Conservation (phyloP, 2,888 invertebrate genomes). For the Habrosyne pyritoides region DNA sequence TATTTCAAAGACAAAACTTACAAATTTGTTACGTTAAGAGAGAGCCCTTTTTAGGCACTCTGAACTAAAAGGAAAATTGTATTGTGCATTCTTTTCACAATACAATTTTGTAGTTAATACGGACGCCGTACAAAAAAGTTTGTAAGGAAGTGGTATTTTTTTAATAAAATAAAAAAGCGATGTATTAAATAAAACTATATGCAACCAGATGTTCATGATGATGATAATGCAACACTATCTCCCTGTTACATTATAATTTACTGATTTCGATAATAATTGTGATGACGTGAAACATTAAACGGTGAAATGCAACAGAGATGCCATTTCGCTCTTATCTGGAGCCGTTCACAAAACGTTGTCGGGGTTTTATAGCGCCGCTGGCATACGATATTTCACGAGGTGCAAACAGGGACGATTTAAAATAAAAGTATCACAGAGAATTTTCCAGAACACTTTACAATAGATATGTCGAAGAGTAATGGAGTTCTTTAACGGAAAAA, state of each 20-base stretch:
- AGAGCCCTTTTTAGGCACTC: too few species aligned
- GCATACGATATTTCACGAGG: slow-evolving; percentile 34
- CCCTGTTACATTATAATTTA: background rate
- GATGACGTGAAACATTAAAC: slow-evolving; percentile 24
- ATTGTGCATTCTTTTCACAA: too few species aligned
- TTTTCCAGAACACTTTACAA: slow-evolving; percentile 6
- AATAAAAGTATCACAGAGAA: slow-evolving; percentile 11
- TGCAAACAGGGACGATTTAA: slow-evolving; percentile 26
- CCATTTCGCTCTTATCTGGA: slow-evolving; percentile 49
- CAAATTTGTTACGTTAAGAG: too few species aligned
- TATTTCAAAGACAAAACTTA: too few species aligned
- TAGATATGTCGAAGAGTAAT: slow-evolving; percentile 22
- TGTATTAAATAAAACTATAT: background rate
- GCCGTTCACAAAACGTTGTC: slow-evolving; percentile 44
- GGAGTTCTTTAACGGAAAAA: slow-evolving; percentile 30
- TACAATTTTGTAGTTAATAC: too few species aligned
- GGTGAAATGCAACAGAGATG: slow-evolving; percentile 38
- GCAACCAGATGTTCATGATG: too few species aligned
- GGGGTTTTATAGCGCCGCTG: slow-evolving; percentile 45
- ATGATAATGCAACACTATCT: background rate
- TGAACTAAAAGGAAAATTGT: too few species aligned
- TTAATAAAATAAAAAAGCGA: background rate
- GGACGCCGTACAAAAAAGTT: too few species aligned
- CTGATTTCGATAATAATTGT: slow-evolving; percentile 19
- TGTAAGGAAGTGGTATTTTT: too few species aligned